These are phyloP conservation scores for Drosophila tropicalis DNA, from an alignment of 1,140 invertebrate species.

Conservation along the genomic window DNA sequence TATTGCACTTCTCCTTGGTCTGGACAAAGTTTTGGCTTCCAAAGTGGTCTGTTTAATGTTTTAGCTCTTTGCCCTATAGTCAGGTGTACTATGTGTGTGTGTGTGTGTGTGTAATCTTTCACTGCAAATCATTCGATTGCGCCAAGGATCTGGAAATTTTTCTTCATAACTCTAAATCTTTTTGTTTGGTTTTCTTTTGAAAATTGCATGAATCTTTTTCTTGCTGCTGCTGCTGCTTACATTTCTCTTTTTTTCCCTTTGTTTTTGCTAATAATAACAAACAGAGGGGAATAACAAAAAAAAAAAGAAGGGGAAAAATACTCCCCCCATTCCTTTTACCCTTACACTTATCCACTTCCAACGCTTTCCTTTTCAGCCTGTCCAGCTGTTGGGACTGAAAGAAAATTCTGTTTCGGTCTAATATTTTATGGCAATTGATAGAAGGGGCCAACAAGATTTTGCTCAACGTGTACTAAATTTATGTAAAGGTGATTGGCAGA, in stretches of 20 bases:
- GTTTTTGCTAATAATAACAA: conserved; percentile 74
- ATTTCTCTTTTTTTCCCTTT: conserved; percentile 9
- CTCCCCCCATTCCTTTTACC: conserved; percentile 46
- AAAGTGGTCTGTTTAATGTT: conserved; percentile 61
- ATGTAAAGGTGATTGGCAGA: conserved; percentile 50
- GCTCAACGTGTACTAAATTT: conserved; percentile 31
- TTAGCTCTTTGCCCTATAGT: conserved; percentile 13
- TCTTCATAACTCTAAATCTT: conserved; percentile 64
- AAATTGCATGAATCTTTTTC: conserved; percentile 61
- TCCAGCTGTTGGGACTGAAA: conserved; percentile 13
- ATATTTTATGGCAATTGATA: conserved; percentile 77
- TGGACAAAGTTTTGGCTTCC: not conserved
- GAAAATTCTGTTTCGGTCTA: conserved; percentile 48
- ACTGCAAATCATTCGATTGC: conserved; percentile 67
- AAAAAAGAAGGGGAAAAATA: conserved; percentile 16
- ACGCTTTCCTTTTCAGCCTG: conserved; percentile 25
- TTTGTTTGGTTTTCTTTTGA: conserved; percentile 71
- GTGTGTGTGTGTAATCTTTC: conserved; percentile 56
- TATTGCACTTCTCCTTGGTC: not conserved
- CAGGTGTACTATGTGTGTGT: conserved; percentile 45
- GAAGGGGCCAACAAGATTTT: conserved; percentile 44
- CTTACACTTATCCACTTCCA: conserved; percentile 44
- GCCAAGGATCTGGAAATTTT: conserved; percentile 46
- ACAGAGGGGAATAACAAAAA: conserved; percentile 33
- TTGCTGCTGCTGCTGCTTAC: not conserved